Conservation (phyloP, 2,797 vertebrate species). For the Aulostomus chinensis region DNA sequence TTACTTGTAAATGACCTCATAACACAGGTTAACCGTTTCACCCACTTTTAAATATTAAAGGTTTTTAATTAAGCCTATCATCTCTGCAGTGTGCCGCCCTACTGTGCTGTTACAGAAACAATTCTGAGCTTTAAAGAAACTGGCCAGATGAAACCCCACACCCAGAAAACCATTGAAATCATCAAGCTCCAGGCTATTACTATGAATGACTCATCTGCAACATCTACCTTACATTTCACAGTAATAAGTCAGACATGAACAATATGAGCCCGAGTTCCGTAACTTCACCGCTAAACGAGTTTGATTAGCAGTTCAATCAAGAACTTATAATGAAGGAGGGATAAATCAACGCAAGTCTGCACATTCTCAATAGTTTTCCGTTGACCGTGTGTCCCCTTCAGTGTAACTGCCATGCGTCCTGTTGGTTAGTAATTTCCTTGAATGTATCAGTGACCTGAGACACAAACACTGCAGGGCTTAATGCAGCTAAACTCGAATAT, state of each 20-base stretch:
- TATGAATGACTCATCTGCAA: background rate
- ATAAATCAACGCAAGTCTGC: constrained; percentile 54
- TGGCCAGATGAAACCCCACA: background rate
- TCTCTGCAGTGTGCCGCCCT: constrained; percentile 1
- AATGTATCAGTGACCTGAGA: constrained; percentile 34
- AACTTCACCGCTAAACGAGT: no score
- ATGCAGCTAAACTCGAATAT: no score
- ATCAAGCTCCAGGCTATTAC: background rate
- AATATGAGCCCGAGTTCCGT: background rate
- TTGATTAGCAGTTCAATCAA: constrained; percentile 50
- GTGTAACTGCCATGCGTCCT: constrained; percentile 50
- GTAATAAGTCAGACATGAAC: background rate
- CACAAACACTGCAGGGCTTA: no score
- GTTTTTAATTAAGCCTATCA: background rate
- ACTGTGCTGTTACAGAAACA: background rate
- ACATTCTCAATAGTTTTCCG: constrained; percentile 51
- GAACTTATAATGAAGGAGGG: constrained; percentile 48
- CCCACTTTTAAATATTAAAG: constrained; percentile 32
- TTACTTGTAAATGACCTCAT: constrained; percentile 15
- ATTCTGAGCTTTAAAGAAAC: background rate
- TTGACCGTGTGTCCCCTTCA: constrained; percentile 50
- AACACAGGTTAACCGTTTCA: constrained; percentile 1
- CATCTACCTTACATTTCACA: background rate
- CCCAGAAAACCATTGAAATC: constrained; percentile 11
- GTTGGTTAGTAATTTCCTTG: constrained; percentile 46